phyloP scores from a whole-genome alignment of 2,888 invertebrate species.

The Hermodice carunculata region DNA sequence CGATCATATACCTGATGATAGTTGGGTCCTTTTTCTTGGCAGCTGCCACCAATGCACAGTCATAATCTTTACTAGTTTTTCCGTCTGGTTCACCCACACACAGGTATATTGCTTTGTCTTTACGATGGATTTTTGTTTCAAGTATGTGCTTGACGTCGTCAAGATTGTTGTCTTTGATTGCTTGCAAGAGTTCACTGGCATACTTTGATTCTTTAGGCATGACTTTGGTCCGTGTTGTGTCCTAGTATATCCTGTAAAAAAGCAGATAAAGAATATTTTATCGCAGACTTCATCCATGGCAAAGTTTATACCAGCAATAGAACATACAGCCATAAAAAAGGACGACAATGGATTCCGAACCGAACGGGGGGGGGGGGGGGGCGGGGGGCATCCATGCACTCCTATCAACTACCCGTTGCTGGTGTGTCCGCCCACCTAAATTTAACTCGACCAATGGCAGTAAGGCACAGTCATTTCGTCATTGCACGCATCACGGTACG shows the following conservation, averaged over 20 bases:
- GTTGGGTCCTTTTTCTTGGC: slow-evolving; percentile 21
- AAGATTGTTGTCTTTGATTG: slow-evolving; percentile 18
- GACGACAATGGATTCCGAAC: neutral
- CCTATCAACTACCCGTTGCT: too few relatives aligned
- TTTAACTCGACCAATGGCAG: too few relatives aligned
- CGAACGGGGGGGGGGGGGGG: neutral
- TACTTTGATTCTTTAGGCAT: slow-evolving; percentile 19
- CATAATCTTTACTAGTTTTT: neutral
- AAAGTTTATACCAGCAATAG: neutral
- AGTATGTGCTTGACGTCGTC: slow-evolving; percentile 8
- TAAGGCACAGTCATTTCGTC: too few relatives aligned
- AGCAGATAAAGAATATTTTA: too few relatives aligned
- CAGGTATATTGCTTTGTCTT: neutral
- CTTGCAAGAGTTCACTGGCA: slow-evolving; percentile 10
- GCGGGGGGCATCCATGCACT: too few relatives aligned
- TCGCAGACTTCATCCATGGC: too few relatives aligned
- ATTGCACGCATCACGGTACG: too few relatives aligned
- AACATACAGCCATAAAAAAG: neutral
- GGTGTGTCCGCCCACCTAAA: too few relatives aligned
- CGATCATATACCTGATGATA: slow-evolving; percentile 21
- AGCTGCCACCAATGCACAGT: slow-evolving; percentile 14
- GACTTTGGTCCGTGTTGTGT: too few relatives aligned
- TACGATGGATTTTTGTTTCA: slow-evolving; percentile 7
- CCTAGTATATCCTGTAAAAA: too few relatives aligned
- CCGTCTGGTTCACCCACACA: neutral